Evolutionary conservation across 2,797 vertebrate genomes (phyloP).

Genomic region (Fringilla coelebs): DNA sequence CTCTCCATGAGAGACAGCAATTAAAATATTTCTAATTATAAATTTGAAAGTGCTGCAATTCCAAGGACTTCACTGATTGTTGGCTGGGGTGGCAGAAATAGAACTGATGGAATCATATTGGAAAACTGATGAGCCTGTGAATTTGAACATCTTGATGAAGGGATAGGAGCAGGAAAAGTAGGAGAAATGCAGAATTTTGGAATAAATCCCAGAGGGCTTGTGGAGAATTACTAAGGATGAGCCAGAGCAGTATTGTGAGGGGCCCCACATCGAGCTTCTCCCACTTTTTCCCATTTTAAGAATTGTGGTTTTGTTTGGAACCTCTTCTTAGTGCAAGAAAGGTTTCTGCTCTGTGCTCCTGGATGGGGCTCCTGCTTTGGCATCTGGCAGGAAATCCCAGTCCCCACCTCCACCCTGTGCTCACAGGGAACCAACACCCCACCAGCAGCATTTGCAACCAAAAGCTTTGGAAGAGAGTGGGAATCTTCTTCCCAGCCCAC

Average conservation of each 20-base stretch:
- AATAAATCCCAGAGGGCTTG: background rate
- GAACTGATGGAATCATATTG: background rate
- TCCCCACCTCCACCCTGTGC: background rate
- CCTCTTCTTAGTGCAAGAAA: background rate
- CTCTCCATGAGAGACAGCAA: conserved; percentile 43
- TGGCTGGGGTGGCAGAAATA: background rate
- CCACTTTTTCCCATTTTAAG: background rate
- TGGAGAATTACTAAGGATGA: background rate
- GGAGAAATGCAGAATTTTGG: background rate
- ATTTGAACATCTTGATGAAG: background rate
- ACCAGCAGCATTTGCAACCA: background rate
- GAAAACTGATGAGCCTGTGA: background rate
- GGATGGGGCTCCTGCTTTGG: background rate
- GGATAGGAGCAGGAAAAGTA: background rate
- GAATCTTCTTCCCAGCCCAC: background rate
- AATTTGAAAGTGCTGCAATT: conserved; percentile 30
- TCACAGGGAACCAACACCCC: background rate
- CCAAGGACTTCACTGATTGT: background rate
- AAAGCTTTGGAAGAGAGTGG: background rate
- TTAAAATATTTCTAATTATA: conserved; percentile 65
- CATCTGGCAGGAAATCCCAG: background rate
- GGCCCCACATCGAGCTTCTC: background rate
- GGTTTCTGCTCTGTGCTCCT: background rate
- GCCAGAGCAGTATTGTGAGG: background rate
- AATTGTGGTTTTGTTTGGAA: background rate